A percentile compares a stretch with the other conserved stretches of the same genome.
phyloP scores from a whole-genome alignment of 2,797 vertebrate genomes.

The Sebastes diaconus region DNA sequence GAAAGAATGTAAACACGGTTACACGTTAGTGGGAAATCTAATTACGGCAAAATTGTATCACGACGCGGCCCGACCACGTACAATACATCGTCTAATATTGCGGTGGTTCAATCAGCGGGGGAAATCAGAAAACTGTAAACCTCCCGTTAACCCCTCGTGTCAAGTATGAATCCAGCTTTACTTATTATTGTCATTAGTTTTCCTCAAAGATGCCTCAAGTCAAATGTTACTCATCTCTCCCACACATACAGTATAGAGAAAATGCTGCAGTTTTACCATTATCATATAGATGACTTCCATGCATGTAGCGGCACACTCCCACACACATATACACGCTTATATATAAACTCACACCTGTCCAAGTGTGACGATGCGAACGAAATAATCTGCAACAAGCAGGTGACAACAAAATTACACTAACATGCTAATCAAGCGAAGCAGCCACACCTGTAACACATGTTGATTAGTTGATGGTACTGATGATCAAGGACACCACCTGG shows the following conservation, averaged over 20 bases:
- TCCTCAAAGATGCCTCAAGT: constrained; percentile 17
- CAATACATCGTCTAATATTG: not conserved
- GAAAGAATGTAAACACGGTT: not conserved
- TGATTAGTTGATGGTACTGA: constrained; percentile 23
- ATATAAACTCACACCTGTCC: not conserved
- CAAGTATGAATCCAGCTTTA: not conserved
- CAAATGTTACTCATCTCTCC: constrained; percentile 13
- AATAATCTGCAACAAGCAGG: not conserved
- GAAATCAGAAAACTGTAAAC: not conserved
- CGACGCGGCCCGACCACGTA: not conserved
- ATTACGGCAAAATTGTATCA: not conserved
- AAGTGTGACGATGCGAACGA: not conserved
- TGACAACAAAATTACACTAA: not conserved
- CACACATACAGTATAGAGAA: constrained; percentile 14
- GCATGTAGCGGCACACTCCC: not conserved
- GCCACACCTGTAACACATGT: constrained; percentile 40
- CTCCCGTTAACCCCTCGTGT: not conserved
- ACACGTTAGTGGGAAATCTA: not conserved
- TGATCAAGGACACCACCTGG: constrained; percentile 44
- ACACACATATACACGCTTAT: not conserved
- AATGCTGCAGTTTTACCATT: constrained; percentile 17
- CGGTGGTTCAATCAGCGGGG: not conserved
- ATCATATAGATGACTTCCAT: constrained; percentile 41
- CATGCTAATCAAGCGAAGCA: constrained; percentile 10
- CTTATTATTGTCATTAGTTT: constrained; percentile 25